phyloP scores from a whole-genome alignment of 2,113 vertebrate genomes.

The Amphiprion percula region DNA sequence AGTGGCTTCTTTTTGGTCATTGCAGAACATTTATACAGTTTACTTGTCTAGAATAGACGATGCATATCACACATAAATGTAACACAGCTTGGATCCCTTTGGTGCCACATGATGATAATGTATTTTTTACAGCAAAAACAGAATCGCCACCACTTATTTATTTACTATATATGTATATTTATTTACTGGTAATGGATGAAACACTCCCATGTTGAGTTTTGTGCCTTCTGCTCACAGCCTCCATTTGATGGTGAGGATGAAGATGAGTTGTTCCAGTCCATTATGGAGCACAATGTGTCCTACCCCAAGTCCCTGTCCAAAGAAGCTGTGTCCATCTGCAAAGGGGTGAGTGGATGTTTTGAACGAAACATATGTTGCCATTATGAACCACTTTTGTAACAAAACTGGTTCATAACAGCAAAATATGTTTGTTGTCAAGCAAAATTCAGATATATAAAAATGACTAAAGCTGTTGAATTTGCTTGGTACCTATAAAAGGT shows the following conservation, averaged over 20 bases:
- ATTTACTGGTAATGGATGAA: background rate
- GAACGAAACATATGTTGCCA: background rate
- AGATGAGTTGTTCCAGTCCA: slow-evolving; percentile 97
- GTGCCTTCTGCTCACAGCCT: slow-evolving; percentile 82
- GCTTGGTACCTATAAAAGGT: too few relatives aligned
- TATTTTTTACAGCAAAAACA: background rate
- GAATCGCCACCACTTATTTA: background rate
- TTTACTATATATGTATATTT: background rate
- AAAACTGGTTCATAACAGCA: too few relatives aligned
- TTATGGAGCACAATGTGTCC: slow-evolving; percentile 98
- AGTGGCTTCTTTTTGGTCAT: background rate
- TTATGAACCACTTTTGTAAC: background rate
- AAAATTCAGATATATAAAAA: background rate
- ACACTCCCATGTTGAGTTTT: background rate
- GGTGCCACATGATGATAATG: background rate
- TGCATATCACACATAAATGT: background rate
- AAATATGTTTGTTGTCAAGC: background rate
- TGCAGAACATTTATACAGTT: too few relatives aligned
- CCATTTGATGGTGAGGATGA: slow-evolving; percentile 98
- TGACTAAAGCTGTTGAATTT: background rate
- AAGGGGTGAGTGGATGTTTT: slow-evolving; percentile 89
- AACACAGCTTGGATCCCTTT: background rate
- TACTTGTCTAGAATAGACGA: too few relatives aligned
- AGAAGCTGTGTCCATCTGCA: slow-evolving; percentile 98
- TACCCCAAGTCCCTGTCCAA: slow-evolving; percentile 97